These are phyloP conservation scores for Oligia strigilis DNA, from an alignment of 2,888 invertebrate genomes.

Conservation along the genomic window DNA sequence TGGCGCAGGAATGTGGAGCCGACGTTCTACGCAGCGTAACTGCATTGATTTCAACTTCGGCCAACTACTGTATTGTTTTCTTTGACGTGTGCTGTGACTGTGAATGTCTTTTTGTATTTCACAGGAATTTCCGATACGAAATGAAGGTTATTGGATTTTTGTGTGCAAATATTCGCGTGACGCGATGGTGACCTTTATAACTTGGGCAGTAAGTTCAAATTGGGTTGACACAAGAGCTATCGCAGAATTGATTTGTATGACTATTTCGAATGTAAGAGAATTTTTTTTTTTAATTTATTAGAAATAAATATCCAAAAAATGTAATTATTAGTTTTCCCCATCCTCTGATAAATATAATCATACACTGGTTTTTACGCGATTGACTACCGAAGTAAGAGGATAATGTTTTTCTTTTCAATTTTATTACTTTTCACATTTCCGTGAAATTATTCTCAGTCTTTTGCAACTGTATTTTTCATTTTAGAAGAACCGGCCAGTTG, in stretches of 20 bases:
- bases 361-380: neutral
- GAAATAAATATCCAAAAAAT: neutral
- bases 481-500: neutral
- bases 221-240: neutral
- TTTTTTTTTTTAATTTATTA: too few relatives aligned
- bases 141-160: constrained; percentile 19
- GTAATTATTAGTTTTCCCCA: neutral
- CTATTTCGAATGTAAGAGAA: neutral
- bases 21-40: constrained; percentile 14
- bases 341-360: neutral
- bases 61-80: constrained; percentile 50
- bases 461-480: neutral
- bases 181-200: neutral
- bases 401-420: neutral
- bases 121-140: constrained; percentile 18
- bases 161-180: neutral
- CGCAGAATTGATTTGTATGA: neutral
- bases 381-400: too few relatives aligned
- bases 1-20: neutral
- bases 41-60: constrained; percentile 54
- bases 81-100: constrained; percentile 27
- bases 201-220: neutral
- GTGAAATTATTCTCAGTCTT: too few relatives aligned
- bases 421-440: too few relatives aligned
- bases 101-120: constrained; percentile 26